A percentile compares a stretch with the other conserved stretches of the same genome.
Conservation (phyloP, 92 coral and sea anemone species). For the Bergia puertoricense region DNA sequence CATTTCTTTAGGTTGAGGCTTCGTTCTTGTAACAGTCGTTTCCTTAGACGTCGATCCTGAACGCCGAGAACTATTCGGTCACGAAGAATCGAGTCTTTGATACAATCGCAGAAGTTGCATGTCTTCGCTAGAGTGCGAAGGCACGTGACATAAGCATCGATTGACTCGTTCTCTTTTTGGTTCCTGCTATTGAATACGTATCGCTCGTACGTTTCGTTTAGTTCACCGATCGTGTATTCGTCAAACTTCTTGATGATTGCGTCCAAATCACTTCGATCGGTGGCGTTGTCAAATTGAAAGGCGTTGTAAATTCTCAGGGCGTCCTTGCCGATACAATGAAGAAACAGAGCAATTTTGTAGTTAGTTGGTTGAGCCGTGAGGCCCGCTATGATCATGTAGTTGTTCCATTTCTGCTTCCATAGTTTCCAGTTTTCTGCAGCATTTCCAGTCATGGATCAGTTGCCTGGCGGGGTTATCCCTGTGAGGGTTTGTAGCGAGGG, state of each 20-base stretch:
- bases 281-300: conserved; percentile 29
- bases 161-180: conserved; percentile 27
- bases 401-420: conserved; percentile 15
- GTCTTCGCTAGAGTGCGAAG: conserved; percentile 41
- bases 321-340: conserved; percentile 41
- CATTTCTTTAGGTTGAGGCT: conserved; percentile 38
- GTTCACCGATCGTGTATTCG: conserved; percentile 41
- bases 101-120: conserved; percentile 45
- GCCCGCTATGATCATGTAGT: conserved; percentile 7
- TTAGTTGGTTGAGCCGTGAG: conserved; percentile 2
- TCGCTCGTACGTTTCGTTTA: conserved; percentile 37
- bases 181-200: conserved; percentile 35
- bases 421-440: conserved; percentile 29
- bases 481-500: conserved; percentile 26
- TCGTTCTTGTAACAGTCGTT: conserved; percentile 31
- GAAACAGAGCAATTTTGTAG: conserved; percentile 37
- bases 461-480: conserved; percentile 1
- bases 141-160: conserved; percentile 20
- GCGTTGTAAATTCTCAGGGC: conserved; percentile 37
- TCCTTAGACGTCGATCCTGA: conserved; percentile 15
- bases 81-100: conserved; percentile 37
- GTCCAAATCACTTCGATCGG: conserved; percentile 2
- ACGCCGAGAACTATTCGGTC: conserved; percentile 44
- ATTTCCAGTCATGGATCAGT: neutral
- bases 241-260: conserved; percentile 36